Evolutionary conservation across 2,888 invertebrate genomes (phyloP), one percentile per base, ranked within the genome.

Genomic region (Terebella lapidaria): DNA sequence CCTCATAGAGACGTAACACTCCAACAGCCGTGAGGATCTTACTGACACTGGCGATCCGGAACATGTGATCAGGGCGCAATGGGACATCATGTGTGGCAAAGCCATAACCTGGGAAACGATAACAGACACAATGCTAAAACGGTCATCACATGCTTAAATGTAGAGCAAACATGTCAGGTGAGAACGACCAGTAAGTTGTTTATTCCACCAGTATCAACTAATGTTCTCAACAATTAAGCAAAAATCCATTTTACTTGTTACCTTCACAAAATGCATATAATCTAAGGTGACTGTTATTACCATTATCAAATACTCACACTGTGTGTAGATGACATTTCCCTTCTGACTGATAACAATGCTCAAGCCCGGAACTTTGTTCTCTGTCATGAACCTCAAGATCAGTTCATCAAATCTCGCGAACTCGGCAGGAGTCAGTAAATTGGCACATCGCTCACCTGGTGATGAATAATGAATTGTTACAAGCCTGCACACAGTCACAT

Each of bases 61-160:
- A 61, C 27, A 64, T 45, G n/a, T 62, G 58, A 61, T 62, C 61
- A 20, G 66, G 63, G 10, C 57, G 63, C 56, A 65, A 58, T 28
- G 62, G 51, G 18, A 59, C 52, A 0, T 58, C 57, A 2, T 45
- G 45, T 24, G 62, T 58, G 10, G 67, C 63, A 24, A 60, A 54
- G 4, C 67, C 68, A 53, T 63, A 68, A 10, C 67, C 68, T 65
- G 54, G n/a, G 42, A n/a, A n/a, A n/a, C n/a, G n/a, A n/a, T n/a
- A n/a, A n/a, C n/a, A n/a, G n/a, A n/a, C n/a, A n/a, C n/a, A n/a
- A n/a, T n/a, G n/a, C n/a, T n/a, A n/a, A n/a, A n/a, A n/a, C n/a
- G n/a, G n/a, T n/a, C n/a, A n/a, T n/a, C n/a, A n/a, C n/a, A n/a
- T n/a, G n/a, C n/a, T n/a, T n/a, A n/a, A n/a, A n/a, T n/a, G n/a